Base-by-base conservation (phyloP, 2,113 vertebrate genomes). In the Oncorhynchus masou region DNA sequence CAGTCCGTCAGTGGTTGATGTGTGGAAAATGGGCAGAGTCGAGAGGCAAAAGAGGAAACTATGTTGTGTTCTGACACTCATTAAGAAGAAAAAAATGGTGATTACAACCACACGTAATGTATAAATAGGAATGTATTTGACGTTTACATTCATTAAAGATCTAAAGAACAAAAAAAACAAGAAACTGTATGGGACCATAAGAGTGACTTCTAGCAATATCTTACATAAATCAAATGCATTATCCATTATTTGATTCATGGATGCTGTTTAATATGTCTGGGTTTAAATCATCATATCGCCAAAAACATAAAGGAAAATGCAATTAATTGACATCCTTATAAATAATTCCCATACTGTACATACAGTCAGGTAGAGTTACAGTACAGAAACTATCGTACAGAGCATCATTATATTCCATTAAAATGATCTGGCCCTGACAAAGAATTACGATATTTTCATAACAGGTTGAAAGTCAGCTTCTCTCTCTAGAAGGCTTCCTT, bases 401-500 rank as follows among this genome's bases (percentile, higher is more conserved):
- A 16, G 15, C 11, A 51, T 4, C 5, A 51, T 51, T 51, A 3
- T 51, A 51, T 51, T 51, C 9, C 49, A 51, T 51, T 51, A 51
- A 16, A 51, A 51, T 51, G 15, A 51, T 51, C 49, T 51, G 49
- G 3, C 49, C 22, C 9, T 24, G 20, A 24, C 9, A 82, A 78
- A 57, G 69, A 84, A 75, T 68, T 9, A 45, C 73, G 9, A 8
- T 60, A 45, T 76, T 77, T 74, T 72, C 31, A 72, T 79, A 86
- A 85, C 84, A 51, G 77, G 81, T 59, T 34, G 69, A 74, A 70
- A 68, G 51, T 29, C 22, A 62, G 11, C n/a, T 22, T 74, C 70
- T 79, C 83, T 69, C 66, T 77, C 74, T 24, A 77, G 78, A 80
- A 65, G 62, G 88, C 75, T 88, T 89, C 88, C 88, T 84, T 39